These are phyloP conservation scores for Halyomorpha halys DNA, from an alignment of 1,140 invertebrate genomes.

Conservation along the genomic window DNA sequence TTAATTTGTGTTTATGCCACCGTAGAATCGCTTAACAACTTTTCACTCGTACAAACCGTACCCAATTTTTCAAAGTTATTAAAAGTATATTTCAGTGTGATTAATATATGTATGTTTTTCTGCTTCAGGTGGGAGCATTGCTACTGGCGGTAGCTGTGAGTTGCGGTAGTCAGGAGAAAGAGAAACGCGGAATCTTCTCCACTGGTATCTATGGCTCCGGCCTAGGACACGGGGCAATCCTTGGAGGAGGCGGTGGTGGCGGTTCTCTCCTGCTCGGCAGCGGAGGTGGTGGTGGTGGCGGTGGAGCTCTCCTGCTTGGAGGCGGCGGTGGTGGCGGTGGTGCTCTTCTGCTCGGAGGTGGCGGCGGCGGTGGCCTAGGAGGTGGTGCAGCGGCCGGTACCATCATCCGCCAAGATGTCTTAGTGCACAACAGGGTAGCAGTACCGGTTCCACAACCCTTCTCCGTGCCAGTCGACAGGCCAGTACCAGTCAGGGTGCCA, in stretches of 20 bases:
- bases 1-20: too few species aligned
- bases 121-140: background rate
- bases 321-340: background rate
- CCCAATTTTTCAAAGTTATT: too few species aligned
- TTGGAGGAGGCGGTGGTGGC: background rate
- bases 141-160: background rate
- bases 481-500: slow-evolving; percentile 27
- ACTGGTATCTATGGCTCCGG: background rate
- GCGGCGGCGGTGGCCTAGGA: background rate
- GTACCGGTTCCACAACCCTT: slow-evolving; percentile 29
- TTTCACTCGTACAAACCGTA: too few species aligned
- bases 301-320: background rate
- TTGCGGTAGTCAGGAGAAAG: background rate
- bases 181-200: background rate
- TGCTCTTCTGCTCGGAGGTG: background rate
- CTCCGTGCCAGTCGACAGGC: slow-evolving; percentile 29
- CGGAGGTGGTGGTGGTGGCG: background rate
- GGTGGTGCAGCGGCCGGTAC: background rate
- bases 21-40: too few species aligned
- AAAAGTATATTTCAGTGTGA: too few species aligned
- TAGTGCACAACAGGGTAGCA: slow-evolving; percentile 26
- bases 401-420: slow-evolving; percentile 17
- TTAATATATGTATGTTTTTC: too few species aligned
- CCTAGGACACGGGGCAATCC: background rate
- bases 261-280: background rate